phyloP scores from a whole-genome alignment of 2,888 invertebrate species.

The Heteropelma amictum region DNA sequence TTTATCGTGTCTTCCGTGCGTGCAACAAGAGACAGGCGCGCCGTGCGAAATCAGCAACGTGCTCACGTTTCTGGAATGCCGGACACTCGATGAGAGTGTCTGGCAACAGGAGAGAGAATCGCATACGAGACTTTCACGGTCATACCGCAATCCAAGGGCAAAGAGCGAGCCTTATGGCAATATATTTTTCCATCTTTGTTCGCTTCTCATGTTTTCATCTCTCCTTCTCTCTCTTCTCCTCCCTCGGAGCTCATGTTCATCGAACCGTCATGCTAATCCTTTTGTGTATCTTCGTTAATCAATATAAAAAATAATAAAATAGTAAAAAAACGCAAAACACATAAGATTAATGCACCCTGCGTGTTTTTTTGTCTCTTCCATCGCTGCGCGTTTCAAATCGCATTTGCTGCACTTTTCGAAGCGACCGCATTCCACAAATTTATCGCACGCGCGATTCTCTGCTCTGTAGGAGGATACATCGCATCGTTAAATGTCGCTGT shows the following conservation, averaged over 20 bases:
- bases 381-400: too few species aligned
- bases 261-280: too few species aligned
- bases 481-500: too few species aligned
- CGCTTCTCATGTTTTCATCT: background rate
- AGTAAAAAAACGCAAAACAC: too few species aligned
- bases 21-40: slow-evolving; percentile 17
- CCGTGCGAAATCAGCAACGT: slow-evolving; percentile 24
- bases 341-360: too few species aligned
- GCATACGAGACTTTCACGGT: slow-evolving; percentile 37
- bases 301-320: too few species aligned
- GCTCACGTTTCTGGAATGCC: slow-evolving; percentile 53
- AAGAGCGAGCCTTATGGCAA: slow-evolving; percentile 11
- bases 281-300: background rate
- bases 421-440: slow-evolving; percentile 43
- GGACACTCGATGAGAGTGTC: slow-evolving; percentile 19
- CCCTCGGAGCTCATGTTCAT: background rate
- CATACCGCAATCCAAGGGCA: slow-evolving; percentile 10
- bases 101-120: background rate
- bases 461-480: background rate
- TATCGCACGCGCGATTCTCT: background rate
- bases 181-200: slow-evolving; percentile 10
- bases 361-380: background rate
- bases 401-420: background rate
- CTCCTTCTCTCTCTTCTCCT: background rate
- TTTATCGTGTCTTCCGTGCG: slow-evolving; percentile 31